Evolutionary conservation across 1,140 invertebrate species (phyloP), one percentile per base, ranked within the genome.

Genomic region (Drosophila eugracilis): DNA sequence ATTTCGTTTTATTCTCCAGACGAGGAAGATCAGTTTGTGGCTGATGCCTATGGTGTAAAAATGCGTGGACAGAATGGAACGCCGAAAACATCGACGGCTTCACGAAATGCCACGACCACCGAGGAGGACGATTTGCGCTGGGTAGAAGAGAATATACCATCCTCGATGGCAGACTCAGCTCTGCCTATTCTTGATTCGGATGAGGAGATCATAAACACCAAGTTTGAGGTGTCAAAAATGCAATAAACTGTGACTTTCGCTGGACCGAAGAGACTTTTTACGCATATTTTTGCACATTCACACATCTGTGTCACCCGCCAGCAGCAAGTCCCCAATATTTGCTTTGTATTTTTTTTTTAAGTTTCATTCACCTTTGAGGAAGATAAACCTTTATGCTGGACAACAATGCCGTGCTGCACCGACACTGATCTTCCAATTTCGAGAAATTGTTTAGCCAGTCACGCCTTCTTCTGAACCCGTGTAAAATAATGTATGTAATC

Each of bases 151-250:
- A 97, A 98, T 91, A 97, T 98, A 78, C 96, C 96, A 26, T 93
- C 95, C 19, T 95, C 95, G 49, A 92, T 96, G 57, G 93, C 93
- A 62, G 95, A 96, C 91, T 93, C 94, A 28, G 94, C 96, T 10
- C 92, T 97, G 21, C 96, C 96, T 1, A 94, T 97, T 19, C 92
- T 98, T 14, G 96, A 98, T 92, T 98, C 97, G 0, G 97, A 98
- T 91, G 97, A 98, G 91, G 96, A 98, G 92, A 94, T 97, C 21
- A 95, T 97, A 90, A 97, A 95, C 75, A 96, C 96, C 4, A 96
- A 96, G 92, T 97, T 97, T 92, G 97, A 98, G 93, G 95, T 97
- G 55, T 97, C 96, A 32, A 98, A 97, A 92, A 97, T 98, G 97
- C 96, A 97, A 92, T 85, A 85, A 78, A 49, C 83, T 59, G 79